A percentile compares a stretch with the other conserved stretches of the same genome.
These are phyloP conservation scores for Dinocampus coccinellae DNA, from an alignment of 2,888 invertebrate genomes.

Conservation along the genomic window DNA sequence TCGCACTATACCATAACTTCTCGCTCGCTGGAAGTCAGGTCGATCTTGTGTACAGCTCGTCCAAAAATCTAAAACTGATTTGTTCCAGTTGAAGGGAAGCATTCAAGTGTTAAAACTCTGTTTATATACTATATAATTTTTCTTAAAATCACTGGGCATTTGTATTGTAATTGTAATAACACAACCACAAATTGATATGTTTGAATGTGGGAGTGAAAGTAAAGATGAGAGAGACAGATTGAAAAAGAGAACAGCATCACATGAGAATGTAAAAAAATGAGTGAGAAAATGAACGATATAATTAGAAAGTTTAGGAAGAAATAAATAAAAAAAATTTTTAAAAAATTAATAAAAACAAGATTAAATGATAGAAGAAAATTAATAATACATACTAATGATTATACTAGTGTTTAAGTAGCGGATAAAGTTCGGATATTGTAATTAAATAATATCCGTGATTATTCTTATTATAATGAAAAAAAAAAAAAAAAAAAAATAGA, in stretches of 20 bases:
- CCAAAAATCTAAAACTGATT: neutral
- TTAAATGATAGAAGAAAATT: constrained; percentile 11
- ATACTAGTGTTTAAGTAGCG: constrained; percentile 19
- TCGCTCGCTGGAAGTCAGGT: neutral
- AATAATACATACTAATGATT: constrained; percentile 10
- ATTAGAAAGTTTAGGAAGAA: neutral
- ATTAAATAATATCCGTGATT: constrained; percentile 37
- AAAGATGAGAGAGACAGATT: constrained; percentile 24
- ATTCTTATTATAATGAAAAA: constrained; percentile 30
- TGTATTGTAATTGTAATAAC: constrained; percentile 14
- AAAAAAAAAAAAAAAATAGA: too few relatives aligned
- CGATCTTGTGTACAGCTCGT: neutral
- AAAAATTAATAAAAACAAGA: too few relatives aligned
- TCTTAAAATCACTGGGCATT: constrained; percentile 23
- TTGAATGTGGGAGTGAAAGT: neutral
- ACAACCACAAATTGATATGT: neutral
- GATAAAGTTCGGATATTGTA: constrained; percentile 32
- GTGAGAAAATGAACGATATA: neutral
- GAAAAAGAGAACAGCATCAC: neutral
- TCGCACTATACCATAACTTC: neutral
- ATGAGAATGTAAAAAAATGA: neutral
- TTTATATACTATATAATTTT: neutral
- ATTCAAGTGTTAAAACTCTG: neutral
- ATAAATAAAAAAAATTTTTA: constrained; percentile 15
- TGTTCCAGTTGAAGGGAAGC: neutral